Conservation (phyloP, 2,113 vertebrate species). For the Rhizomys pruinosus region DNA sequence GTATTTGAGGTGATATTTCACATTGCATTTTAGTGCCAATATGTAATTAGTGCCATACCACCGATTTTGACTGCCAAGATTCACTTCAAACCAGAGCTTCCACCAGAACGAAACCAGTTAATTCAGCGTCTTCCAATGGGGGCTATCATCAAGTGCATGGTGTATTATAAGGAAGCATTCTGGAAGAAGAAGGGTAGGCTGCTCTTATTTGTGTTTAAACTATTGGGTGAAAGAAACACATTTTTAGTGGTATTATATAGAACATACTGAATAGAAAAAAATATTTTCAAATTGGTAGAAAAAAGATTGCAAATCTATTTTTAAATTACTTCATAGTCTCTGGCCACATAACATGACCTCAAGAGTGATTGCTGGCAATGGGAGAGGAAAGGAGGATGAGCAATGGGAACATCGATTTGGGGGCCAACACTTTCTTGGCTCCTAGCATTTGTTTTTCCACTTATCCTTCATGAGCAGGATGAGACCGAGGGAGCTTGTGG, state of each 20-base stretch:
- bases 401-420: neutral
- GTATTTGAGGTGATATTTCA: conserved; percentile 48
- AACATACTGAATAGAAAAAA: neutral
- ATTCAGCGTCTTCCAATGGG: conserved; percentile 96
- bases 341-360: neutral
- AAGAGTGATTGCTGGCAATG: conserved; percentile 9
- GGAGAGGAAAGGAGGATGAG: neutral
- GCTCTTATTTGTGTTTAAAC: conserved; percentile 39
- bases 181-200: conserved; percentile 94
- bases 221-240: neutral
- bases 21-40: conserved; percentile 89
- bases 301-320: conserved; percentile 55
- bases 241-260: neutral
- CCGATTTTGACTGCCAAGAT: conserved; percentile 93
- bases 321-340: neutral
- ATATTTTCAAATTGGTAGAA: conserved; percentile 50
- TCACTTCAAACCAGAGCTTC: conserved; percentile 94
- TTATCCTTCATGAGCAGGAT: conserved; percentile 11
- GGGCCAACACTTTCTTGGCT: neutral
- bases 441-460: neutral
- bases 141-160: conserved; percentile 97
- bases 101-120: conserved; percentile 94
- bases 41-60: conserved; percentile 93
- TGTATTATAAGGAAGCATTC: conserved; percentile 97
- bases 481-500: neutral